These are phyloP conservation scores for Lepidocyrtinus sp. DNA, from an alignment of 2,888 invertebrate genomes.

Conservation along the genomic window DNA sequence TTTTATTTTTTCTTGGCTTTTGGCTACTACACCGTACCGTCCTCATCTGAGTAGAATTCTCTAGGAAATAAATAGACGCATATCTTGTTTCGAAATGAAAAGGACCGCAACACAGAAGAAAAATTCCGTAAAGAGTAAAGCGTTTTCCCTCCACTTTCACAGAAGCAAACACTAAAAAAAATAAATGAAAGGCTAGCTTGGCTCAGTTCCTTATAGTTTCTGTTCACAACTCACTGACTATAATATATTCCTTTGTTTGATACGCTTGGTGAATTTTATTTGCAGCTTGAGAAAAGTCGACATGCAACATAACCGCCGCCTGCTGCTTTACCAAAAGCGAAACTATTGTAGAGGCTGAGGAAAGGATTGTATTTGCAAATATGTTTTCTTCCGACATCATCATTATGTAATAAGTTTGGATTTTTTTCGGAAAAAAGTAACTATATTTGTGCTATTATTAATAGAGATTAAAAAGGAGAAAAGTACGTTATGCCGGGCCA, in stretches of 20 bases:
- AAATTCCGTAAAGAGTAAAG: background rate
- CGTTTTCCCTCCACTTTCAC: background rate
- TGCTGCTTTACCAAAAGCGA: background rate
- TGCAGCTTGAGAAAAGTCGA: constrained; percentile 20
- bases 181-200: constrained; percentile 7
- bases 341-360: background rate
- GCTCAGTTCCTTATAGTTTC: background rate
- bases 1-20: background rate
- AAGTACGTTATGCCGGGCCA: background rate
- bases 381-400: background rate
- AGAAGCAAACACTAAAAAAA: background rate
- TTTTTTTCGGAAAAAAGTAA: background rate
- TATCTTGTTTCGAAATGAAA: constrained; percentile 6
- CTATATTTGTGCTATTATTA: background rate
- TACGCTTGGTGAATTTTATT: constrained; percentile 47
- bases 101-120: constrained; percentile 24
- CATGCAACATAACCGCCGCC: constrained; percentile 23
- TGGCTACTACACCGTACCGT: background rate
- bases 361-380: background rate
- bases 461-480: background rate
- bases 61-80: background rate
- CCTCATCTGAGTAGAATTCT: background rate
- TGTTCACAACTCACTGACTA: background rate
- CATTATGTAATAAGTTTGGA: background rate
- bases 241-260: background rate